Evolutionary conservation across 2,797 vertebrate species (phyloP), one percentile per base, ranked within the genome.

Genomic region (Chiloscyllium punctatum): DNA sequence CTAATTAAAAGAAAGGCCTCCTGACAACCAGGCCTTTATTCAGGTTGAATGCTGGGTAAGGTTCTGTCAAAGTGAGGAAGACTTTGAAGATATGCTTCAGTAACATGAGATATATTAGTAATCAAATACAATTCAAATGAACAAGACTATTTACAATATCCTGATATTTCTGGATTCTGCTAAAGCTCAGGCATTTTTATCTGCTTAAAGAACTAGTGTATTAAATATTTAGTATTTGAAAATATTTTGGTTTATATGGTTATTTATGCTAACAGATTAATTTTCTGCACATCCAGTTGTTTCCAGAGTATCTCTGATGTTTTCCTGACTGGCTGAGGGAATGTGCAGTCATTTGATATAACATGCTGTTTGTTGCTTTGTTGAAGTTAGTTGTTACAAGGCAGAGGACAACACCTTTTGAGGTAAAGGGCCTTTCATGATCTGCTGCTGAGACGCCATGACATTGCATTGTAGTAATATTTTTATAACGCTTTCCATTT

Each of bases 171-270:
- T 18, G 23, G 21, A 27, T 53, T 71, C 91, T 94, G 9, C 23
- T 42, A 37, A 94, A 48, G 37, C 37, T 42, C 62, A 68, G 57
- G 53, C 66, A 37, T 92, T 92, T 37, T 42, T 92, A 69, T 18
- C 33, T 30, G 8, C 13, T 51, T 16, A 94, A 48, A 94, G 33
- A 1, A 3, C 16, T 6, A n/a, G 57, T 91, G 57, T 27, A 74
- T 94, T 94, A 94, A 94, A 74, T 53, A 95, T 95, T 77, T 72
- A 77, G 11, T 33, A 53, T 33, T 27, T 95, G 71, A 77, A 94
- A 74, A 30, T 72, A 53, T 30, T 91, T 91, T 53, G 71, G 16
- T 53, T 95, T 68, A 25, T n/a, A 71, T 25, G 2, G 42, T 94
- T 94, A 69, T 95, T 30, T 53, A 30, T 77, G 71, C 30, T 95